These are phyloP conservation scores for Ranitomeya imitator DNA, from an alignment of 2,113 vertebrate species.

Conservation along the genomic window DNA sequence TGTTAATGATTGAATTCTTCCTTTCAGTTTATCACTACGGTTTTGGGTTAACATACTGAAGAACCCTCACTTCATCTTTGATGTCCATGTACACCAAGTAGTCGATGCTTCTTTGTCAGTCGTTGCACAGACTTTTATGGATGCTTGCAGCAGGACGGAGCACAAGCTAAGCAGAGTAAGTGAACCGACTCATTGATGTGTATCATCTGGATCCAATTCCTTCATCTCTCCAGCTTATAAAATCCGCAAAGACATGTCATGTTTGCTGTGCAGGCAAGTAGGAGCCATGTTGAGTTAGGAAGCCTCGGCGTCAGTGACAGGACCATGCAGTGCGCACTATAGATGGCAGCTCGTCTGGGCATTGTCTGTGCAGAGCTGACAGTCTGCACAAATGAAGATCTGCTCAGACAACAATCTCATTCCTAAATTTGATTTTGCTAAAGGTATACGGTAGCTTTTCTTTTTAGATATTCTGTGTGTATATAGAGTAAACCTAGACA, in stretches of 20 bases:
- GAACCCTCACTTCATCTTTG: constrained; percentile 97
- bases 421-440: background rate
- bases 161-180: constrained; percentile 97
- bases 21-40: constrained; percentile 85
- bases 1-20: background rate
- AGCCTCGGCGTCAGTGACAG: background rate
- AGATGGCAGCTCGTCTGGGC: background rate
- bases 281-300: background rate
- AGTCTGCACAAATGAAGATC: background rate
- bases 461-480: background rate
- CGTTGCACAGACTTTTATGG: constrained; percentile 99
- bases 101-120: constrained; percentile 96
- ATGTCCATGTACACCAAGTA: constrained; percentile 94
- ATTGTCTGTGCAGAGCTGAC: background rate
- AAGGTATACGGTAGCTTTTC: background rate
- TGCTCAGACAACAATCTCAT: background rate
- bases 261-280: background rate
- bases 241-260: background rate
- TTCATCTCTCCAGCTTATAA: background rate
- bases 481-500: background rate
- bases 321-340: background rate
- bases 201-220: background rate
- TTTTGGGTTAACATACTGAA: constrained; percentile 99
- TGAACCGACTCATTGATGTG: constrained; percentile 48
- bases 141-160: constrained; percentile 96